phyloP scores from a whole-genome alignment of 1,140 invertebrate species.

The Pogonomyrmex barbatus region DNA sequence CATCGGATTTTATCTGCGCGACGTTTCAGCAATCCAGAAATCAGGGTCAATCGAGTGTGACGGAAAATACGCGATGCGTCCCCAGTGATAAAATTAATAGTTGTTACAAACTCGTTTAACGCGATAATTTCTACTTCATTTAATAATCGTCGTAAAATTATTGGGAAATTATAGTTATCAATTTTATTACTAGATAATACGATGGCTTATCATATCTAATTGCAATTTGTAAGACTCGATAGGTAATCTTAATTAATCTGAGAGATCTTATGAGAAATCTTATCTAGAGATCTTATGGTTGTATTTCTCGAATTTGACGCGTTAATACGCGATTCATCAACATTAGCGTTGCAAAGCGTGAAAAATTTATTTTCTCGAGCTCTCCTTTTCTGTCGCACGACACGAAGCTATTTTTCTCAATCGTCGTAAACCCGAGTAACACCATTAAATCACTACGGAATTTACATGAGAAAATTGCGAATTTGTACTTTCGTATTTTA shows the following conservation, averaged over 20 bases:
- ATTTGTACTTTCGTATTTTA: background rate
- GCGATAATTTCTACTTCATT: background rate
- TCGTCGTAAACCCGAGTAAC: background rate
- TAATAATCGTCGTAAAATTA: conserved; percentile 1
- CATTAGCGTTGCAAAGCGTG: background rate
- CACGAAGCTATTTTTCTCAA: conserved; percentile 11
- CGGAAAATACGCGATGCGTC: background rate
- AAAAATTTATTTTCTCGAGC: background rate
- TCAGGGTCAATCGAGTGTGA: conserved; percentile 27
- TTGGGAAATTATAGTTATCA: background rate
- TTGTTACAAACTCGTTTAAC: conserved; percentile 30
- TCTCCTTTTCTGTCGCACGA: background rate
- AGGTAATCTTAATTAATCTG: background rate
- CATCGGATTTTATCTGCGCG: conserved; percentile 26
- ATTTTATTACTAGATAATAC: background rate
- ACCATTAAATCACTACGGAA: background rate
- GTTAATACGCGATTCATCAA: background rate
- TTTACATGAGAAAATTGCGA: conserved; percentile 12
- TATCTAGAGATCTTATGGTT: background rate
- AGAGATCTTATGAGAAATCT: background rate
- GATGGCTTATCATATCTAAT: background rate
- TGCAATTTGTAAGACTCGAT: background rate
- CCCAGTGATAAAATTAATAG: conserved; percentile 15
- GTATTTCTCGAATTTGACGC: background rate
- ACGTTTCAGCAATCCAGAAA: conserved; percentile 18